phyloP scores from a whole-genome alignment of 1,140 invertebrate species.

The Drosophila kanapiae region DNA sequence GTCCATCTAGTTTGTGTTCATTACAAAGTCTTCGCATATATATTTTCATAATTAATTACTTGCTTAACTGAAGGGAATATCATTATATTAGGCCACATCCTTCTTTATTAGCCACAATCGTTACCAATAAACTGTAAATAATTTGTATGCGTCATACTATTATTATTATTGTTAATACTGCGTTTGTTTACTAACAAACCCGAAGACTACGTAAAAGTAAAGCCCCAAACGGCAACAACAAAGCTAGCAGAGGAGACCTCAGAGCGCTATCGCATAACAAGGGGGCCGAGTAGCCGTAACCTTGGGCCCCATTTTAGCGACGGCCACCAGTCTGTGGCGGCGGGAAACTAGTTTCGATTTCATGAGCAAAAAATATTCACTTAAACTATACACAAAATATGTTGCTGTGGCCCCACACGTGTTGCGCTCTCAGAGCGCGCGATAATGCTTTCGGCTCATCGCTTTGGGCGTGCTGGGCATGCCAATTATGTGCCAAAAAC shows the following conservation, averaged over 20 bases:
- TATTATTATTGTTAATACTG: constrained; percentile 19
- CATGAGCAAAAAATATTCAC: constrained; percentile 25
- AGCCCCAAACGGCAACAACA: constrained; percentile 39
- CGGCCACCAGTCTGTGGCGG: constrained; percentile 50
- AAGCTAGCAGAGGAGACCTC: constrained; percentile 40
- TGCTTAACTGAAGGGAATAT: background rate
- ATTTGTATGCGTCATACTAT: constrained; percentile 2
- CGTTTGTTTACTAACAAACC: constrained; percentile 54
- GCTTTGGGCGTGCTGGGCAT: constrained; percentile 17
- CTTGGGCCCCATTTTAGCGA: constrained; percentile 61
- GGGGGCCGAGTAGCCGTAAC: constrained; percentile 26
- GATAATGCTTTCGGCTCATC: constrained; percentile 10
- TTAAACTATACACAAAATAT: constrained; percentile 11
- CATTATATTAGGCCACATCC: background rate
- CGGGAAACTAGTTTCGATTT: constrained; percentile 65
- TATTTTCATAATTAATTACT: background rate
- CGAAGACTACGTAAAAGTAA: constrained; percentile 28
- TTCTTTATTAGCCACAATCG: background rate
- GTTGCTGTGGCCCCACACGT: constrained; percentile 18
- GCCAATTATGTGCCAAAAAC: constrained; percentile 34
- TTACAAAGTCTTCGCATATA: background rate
- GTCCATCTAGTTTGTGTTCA: background rate
- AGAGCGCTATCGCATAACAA: constrained; percentile 56
- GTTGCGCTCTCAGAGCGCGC: constrained; percentile 27
- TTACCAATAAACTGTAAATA: background rate